A percentile compares a stretch with the other conserved stretches of the same genome.
phyloP scores from a whole-genome alignment of 2,888 invertebrate species.

The Carpatolechia fugitivella region DNA sequence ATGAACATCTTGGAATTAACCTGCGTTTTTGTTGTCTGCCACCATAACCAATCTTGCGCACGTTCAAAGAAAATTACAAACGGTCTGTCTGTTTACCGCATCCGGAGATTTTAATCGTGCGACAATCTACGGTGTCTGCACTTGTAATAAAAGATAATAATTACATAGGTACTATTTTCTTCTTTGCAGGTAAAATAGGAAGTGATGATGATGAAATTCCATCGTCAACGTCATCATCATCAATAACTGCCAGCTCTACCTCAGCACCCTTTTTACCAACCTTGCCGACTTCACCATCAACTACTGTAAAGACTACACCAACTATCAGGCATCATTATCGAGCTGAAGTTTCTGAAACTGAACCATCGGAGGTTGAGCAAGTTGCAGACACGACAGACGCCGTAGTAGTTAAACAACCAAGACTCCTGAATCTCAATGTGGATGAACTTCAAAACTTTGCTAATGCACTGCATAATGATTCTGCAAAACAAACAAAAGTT shows the following conservation, averaged over 20 bases:
- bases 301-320: conserved; percentile 29
- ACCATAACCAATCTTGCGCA: neutral
- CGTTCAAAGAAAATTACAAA: neutral
- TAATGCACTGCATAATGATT: conserved; percentile 62
- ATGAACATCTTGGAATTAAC: neutral
- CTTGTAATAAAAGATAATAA: neutral
- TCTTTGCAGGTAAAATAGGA: conserved; percentile 58
- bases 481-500: conserved; percentile 47
- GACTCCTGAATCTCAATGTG: conserved; percentile 62
- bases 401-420: conserved; percentile 23
- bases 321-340: conserved; percentile 21
- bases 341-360: conserved; percentile 33
- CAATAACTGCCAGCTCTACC: conserved; percentile 8
- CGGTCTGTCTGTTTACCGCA: neutral
- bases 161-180: conserved; percentile 10
- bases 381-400: conserved; percentile 30
- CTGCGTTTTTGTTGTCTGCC: neutral
- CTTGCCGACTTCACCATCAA: conserved; percentile 21
- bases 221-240: conserved; percentile 8
- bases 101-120: too few relatives aligned
- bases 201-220: conserved; percentile 54
- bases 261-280: conserved; percentile 24
- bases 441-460: conserved; percentile 69
- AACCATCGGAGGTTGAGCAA: conserved; percentile 22
- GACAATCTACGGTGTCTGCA: neutral